Percentiles rank a stretch among this genome's conserved stretches.
Conservation (phyloP, 2,113 vertebrate species). For the Ptilonorhynchus violaceus region DNA sequence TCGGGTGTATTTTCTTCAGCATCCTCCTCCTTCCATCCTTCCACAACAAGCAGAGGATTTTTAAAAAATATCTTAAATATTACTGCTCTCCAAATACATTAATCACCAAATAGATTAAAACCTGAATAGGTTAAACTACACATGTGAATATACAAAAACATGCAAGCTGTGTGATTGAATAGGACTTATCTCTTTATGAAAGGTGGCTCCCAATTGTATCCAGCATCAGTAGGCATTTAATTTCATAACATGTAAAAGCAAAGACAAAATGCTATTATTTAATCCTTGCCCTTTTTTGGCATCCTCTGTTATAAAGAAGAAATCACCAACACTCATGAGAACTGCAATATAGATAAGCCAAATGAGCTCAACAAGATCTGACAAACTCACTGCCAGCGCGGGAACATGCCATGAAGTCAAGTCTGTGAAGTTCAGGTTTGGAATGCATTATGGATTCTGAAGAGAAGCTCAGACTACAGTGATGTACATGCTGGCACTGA, state of each 20-base stretch:
- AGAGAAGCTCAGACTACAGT: neutral
- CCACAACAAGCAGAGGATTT: neutral
- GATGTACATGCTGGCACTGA: neutral
- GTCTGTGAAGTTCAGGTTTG: neutral
- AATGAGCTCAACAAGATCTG: neutral
- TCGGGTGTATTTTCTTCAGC: neutral
- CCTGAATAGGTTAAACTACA: neutral
- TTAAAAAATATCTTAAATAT: neutral
- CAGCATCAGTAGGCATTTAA: neutral
- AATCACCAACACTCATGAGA: neutral
- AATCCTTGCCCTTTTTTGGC: neutral
- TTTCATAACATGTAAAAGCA: neutral
- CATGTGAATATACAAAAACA: neutral
- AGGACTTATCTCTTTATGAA: neutral
- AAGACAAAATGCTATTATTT: neutral
- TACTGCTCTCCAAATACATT: neutral
- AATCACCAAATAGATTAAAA: neutral
- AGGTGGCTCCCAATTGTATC: neutral
- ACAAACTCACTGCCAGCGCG: neutral
- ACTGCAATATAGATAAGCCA: neutral
- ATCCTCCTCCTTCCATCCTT: neutral
- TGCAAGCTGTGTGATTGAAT: neutral
- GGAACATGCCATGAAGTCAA: neutral
- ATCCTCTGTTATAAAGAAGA: neutral
- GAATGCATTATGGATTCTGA: neutral